phyloP scores from a whole-genome alignment of 2,797 vertebrate genomes.

The Lophotriccus pileatus region DNA sequence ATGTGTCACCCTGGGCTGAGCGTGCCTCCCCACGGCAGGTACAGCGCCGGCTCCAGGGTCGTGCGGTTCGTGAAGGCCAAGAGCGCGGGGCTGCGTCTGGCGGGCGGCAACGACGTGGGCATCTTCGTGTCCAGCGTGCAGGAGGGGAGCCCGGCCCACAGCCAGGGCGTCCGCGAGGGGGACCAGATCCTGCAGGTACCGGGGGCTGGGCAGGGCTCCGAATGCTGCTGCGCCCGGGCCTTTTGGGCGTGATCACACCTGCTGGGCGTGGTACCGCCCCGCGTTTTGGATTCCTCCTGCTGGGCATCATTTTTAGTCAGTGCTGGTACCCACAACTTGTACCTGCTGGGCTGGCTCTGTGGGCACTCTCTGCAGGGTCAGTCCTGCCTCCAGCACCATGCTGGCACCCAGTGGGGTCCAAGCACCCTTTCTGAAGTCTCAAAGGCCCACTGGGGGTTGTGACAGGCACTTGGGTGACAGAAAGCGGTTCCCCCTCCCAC shows the following conservation, averaged over 20 bases:
- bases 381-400: neutral
- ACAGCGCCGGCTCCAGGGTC: slow-evolving; percentile 79
- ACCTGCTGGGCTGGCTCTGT: accelerated
- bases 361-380: neutral
- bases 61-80: slow-evolving; percentile 86
- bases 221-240: neutral
- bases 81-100: slow-evolving; percentile 87
- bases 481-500: neutral
- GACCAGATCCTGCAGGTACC: slow-evolving; percentile 94
- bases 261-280: neutral
- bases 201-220: accelerated
- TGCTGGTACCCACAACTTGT: neutral
- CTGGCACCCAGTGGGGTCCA: neutral
- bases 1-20: neutral
- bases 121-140: slow-evolving; percentile 94
- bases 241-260: neutral
- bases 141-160: slow-evolving; percentile 85
- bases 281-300: neutral
- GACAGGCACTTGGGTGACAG: neutral
- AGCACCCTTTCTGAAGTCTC: neutral
- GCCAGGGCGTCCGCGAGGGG: slow-evolving; percentile 86
- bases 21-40: slow-evolving; percentile 53
- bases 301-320: neutral
- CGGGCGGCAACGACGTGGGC: slow-evolving; percentile 92
- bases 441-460: neutral